These are phyloP conservation scores for Pseudochromis fuscus DNA, from an alignment of 2,797 vertebrate genomes.

Conservation along the genomic window DNA sequence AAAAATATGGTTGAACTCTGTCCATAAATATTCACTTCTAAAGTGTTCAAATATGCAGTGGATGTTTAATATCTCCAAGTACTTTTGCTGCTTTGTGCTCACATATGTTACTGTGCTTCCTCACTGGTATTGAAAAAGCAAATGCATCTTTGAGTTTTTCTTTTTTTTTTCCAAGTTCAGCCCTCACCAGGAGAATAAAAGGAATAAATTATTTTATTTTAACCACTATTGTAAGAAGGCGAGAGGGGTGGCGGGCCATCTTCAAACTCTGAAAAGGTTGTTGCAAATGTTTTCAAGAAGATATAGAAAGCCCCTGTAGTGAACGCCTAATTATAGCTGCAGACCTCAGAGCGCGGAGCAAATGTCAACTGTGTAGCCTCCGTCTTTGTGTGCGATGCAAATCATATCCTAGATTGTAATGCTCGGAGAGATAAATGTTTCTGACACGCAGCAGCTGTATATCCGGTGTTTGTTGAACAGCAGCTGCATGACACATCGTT, in stretches of 20 bases:
- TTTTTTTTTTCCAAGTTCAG: neutral
- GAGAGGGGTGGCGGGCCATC: neutral
- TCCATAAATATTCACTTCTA: too few relatives aligned
- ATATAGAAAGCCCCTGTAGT: neutral
- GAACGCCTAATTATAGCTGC: constrained; percentile 37
- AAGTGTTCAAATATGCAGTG: too few relatives aligned
- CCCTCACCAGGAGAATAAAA: too few relatives aligned
- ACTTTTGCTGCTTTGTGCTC: too few relatives aligned
- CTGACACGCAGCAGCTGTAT: constrained; percentile 33
- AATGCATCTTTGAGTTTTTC: neutral
- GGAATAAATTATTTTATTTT: neutral
- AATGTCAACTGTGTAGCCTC: neutral
- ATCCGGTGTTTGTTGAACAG: constrained; percentile 28
- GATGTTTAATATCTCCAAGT: too few relatives aligned
- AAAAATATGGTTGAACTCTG: too few relatives aligned
- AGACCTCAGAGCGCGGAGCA: constrained; percentile 24
- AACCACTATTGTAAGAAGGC: neutral
- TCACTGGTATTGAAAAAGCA: too few relatives aligned
- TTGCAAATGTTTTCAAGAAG: too few relatives aligned
- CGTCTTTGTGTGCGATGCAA: constrained; percentile 16
- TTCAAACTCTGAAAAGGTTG: constrained; percentile 4
- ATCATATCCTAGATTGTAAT: constrained; percentile 27
- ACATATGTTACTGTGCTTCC: too few relatives aligned
- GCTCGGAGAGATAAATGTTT: constrained; percentile 25
- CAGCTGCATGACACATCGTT: constrained; percentile 36